Percentiles rank a stretch among this genome's conserved stretches.
Conservation (phyloP, 2,113 vertebrate genomes). For the Pituophis catenifer region DNA sequence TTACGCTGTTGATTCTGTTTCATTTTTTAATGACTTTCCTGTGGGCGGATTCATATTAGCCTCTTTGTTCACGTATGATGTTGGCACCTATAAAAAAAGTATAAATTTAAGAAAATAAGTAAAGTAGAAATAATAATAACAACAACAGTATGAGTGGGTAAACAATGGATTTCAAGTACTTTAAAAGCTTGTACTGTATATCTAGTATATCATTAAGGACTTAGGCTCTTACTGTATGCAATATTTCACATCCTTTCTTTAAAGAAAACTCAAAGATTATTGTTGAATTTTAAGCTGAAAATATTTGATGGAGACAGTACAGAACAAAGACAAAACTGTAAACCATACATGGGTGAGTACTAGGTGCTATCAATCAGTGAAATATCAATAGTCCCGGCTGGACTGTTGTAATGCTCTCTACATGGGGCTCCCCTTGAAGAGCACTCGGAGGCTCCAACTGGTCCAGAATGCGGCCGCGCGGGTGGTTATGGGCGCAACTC, state of each 20-base stretch:
- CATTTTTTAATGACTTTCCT: not conserved
- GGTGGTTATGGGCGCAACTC: no score
- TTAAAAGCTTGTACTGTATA: not conserved
- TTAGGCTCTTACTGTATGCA: not conserved
- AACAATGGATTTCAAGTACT: not conserved
- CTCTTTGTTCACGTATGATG: not conserved
- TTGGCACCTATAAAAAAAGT: not conserved
- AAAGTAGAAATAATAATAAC: not conserved
- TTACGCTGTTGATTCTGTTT: not conserved
- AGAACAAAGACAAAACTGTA: not conserved
- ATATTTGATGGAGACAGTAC: not conserved
- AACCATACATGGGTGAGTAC: not conserved
- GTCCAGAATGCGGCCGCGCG: no score
- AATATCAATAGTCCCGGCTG: not conserved
- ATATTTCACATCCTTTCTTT: not conserved
- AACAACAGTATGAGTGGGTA: not conserved
- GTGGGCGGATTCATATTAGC: not conserved
- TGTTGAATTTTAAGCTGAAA: not conserved
- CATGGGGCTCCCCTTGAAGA: no score
- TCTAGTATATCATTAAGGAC: not conserved
- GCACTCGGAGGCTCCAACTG: no score
- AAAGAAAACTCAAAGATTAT: not conserved
- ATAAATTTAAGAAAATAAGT: not conserved
- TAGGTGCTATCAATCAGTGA: not conserved
- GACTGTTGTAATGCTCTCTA: no score